Evolutionary conservation across 1,140 invertebrate species (phyloP), one percentile per base, ranked within the genome.

Genomic region (Coelopa frigida): DNA sequence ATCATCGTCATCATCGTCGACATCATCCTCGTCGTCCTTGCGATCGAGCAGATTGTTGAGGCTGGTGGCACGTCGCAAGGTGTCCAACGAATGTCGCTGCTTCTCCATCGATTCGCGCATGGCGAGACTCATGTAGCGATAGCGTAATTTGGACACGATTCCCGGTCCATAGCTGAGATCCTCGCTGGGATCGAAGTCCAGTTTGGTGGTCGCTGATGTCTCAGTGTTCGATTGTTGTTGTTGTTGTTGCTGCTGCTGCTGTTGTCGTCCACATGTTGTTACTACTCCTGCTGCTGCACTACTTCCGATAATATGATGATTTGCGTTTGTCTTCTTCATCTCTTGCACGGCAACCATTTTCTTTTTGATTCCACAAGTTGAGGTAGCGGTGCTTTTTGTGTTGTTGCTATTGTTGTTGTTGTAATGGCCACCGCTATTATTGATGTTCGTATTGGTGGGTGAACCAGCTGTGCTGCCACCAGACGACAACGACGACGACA

Each of bases 131-230:
- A 92, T 75, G 64, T 90, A 92, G 55, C 86, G 84, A 58, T 84
- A 85, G 59, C 87, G 82, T 33, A 93, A 73, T 57, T 84, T 85
- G 54, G 85, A 88, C 4, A 94, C 90, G 57, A 94, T 93, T 6
- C 90, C 90, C 8, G 90, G 90, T 0, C 90, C 90, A 72, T 94
- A 94, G 53, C 85, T 82, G 15, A 92, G 68, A 58, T 92, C 89
- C 70, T 91, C 87, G 41, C 48, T 57, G 33, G 49, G 54, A 53
- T 52, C 59, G 12, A 53, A 53, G 15, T 53, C 45, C 4, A 39
- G 14, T 8, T 48, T 40, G n/a, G 22, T 50, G 20, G 27, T 18
- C 21, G 35, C 8, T 41, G 26, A 14, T 32, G 26, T n/a, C 27
- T 22, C 40, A n/a, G 22, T 46, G 26, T 15, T 36, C 42, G 27